Base-by-base conservation (phyloP, 2,888 invertebrate genomes). In the Ariolimax columbianus region DNA sequence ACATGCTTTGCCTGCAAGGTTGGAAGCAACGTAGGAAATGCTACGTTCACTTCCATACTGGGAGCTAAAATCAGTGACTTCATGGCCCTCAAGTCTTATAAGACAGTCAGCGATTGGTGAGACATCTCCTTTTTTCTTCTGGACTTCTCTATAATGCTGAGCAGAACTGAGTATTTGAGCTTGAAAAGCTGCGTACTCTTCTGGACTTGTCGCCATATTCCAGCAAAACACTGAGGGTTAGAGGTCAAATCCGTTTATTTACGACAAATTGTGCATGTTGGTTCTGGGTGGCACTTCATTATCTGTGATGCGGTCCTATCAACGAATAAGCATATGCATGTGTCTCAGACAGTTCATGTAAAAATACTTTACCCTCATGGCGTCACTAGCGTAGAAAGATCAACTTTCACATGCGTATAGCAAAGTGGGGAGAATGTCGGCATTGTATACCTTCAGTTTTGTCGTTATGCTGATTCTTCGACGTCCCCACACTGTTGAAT, bases 21-120 rank as follows among this genome's bases (percentile, higher is more conserved):
- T 98, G 82, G 96, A 96, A 9, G 97, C 97, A 6, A 97, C 97
- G 93, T 98, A 98, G 0, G 97, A 97, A 92, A 97, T 97, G 94
- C 97, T 97, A 87, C 96, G 96, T 94, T 96, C 96, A 93, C 96
- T 97, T 87, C 97, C 98, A 95, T 98, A 98, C 94, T 97, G 97
- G 0, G 97, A 97, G 93, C 97, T 97, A 93, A 97, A 98, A 93
- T 97, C 97, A 75, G 96, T 95, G 70, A 98, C 97, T 92, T 96
- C 87, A 38, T 86, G 80, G 17, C 96, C 90, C 96, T 77, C 84
- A 30, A 87, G 73, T 30, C 83, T 47, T 23, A 86, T 84, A 33
- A 85, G 83, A 43, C 73, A 66, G 23, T 68, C 72, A n/a, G 72
- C 77, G 26, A 78, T 68, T 30, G 81, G 70, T 30, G 75, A 82